phyloP scores from a whole-genome alignment of 2,797 vertebrate species.

The Geotria australis region DNA sequence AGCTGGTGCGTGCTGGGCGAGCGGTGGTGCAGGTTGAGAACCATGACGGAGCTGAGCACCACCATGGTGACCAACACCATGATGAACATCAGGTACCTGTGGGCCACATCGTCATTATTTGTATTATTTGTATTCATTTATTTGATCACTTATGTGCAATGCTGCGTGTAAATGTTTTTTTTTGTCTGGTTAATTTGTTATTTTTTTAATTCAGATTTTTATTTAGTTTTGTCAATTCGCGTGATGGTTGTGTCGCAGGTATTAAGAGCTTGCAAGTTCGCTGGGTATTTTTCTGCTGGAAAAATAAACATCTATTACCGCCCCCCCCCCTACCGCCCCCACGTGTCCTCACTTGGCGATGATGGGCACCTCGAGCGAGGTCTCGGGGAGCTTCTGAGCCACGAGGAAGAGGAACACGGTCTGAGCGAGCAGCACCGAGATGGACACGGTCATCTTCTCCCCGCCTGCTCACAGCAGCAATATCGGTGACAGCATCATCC shows the following conservation, averaged over 20 bases:
- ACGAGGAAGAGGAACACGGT: constrained; percentile 84
- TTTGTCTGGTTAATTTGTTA: too few species aligned
- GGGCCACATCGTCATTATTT: background rate
- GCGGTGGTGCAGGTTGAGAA: constrained; percentile 78
- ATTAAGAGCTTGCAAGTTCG: too few species aligned
- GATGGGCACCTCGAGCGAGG: constrained; percentile 55
- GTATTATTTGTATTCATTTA: too few species aligned
- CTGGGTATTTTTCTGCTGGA: too few species aligned
- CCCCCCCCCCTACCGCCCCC: too few species aligned
- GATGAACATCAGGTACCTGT: constrained; percentile 74
- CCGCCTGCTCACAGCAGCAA: constrained; percentile 22
- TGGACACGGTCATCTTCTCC: constrained; percentile 78
- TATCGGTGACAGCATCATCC: too few species aligned
- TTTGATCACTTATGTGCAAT: too few species aligned
- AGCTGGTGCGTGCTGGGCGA: constrained; percentile 73
- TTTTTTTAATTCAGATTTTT: too few species aligned
- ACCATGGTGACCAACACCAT: constrained; percentile 68
- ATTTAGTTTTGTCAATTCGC: too few species aligned
- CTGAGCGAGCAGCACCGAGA: constrained; percentile 75
- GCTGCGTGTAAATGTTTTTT: too few species aligned
- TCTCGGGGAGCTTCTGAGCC: constrained; percentile 63
- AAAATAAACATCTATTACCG: too few species aligned
- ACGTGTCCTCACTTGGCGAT: constrained; percentile 47
- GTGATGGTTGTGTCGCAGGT: too few species aligned
- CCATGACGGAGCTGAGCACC: constrained; percentile 46